Percentiles rank a stretch among this genome's conserved stretches.
Conservation (phyloP, 2,888 invertebrate genomes). For the Clistopyga incitator region DNA sequence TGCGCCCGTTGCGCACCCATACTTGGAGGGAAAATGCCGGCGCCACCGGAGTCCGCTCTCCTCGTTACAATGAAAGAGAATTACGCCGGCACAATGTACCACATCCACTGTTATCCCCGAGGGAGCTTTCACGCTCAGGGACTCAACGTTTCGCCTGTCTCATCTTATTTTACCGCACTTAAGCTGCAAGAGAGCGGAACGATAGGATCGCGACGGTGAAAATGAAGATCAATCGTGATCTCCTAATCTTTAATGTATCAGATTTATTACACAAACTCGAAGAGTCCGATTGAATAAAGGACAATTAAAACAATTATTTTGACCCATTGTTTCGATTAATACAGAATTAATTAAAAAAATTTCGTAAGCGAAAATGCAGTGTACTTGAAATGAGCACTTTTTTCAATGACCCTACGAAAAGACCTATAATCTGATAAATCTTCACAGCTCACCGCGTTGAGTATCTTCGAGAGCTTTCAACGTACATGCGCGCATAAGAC, state of each 20-base stretch:
- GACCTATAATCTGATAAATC: not conserved
- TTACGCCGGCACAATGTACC: slow-evolving; percentile 64
- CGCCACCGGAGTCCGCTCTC: slow-evolving; percentile 21
- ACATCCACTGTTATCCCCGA: slow-evolving; percentile 57
- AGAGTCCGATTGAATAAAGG: not conserved
- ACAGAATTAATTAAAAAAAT: too few relatives aligned
- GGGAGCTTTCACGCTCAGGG: slow-evolving; percentile 59
- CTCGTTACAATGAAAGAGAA: slow-evolving; percentile 64
- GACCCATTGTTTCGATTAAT: too few relatives aligned
- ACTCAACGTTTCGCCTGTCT: slow-evolving; percentile 46
- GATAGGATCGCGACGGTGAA: slow-evolving; percentile 29
- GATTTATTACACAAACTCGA: not conserved
- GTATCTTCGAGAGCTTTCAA: not conserved
- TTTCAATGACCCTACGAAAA: not conserved
- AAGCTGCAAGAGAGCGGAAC: slow-evolving; percentile 1
- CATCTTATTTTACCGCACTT: slow-evolving; percentile 38
- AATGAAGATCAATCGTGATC: slow-evolving; percentile 24
- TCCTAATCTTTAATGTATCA: slow-evolving; percentile 16
- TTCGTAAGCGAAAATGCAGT: too few relatives aligned
- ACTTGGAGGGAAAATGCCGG: slow-evolving; percentile 44
- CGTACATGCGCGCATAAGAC: not conserved
- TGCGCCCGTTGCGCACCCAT: slow-evolving; percentile 24
- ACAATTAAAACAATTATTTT: too few relatives aligned
- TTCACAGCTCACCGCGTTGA: not conserved
- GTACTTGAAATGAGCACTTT: too few relatives aligned